Conservation (phyloP, 2,797 vertebrate genomes). For the Arremon aurantiirostris region DNA sequence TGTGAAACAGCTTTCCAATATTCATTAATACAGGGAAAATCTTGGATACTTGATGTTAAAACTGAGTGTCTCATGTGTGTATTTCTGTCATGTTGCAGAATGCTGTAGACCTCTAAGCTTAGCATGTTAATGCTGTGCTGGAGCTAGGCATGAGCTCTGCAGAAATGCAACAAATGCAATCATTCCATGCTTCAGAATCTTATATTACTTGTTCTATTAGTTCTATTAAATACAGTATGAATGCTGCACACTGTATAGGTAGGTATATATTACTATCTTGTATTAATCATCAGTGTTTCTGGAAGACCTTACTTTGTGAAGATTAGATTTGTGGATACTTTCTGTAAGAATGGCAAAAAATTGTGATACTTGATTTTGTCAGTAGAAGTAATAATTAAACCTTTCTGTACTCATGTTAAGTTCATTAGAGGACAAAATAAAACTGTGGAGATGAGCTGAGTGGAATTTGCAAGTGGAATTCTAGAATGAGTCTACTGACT, state of each 20-base stretch:
- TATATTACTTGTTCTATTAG: neutral
- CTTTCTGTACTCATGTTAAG: neutral
- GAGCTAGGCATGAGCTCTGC: neutral
- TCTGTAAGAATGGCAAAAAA: neutral
- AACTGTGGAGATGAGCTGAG: neutral
- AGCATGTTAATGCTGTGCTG: neutral
- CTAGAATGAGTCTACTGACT: neutral
- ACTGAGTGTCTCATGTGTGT: accelerated
- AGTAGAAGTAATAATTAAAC: neutral
- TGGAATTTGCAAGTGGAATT: neutral
- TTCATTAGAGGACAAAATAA: neutral
- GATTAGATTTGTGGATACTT: neutral
- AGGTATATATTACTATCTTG: neutral
- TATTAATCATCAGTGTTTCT: neutral
- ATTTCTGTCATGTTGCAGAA: neutral
- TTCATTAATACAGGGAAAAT: neutral
- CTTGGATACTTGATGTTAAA: neutral
- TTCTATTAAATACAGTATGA: neutral
- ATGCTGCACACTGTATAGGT: neutral
- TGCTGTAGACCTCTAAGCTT: neutral
- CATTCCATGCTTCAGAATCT: neutral
- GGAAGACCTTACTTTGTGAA: neutral
- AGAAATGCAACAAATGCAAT: neutral
- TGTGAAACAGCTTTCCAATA: neutral
- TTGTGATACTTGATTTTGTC: neutral